A percentile compares a stretch with the other conserved stretches of the same genome.
These are phyloP conservation scores for Butorides virescens DNA, from an alignment of 2,113 vertebrate species.

Conservation along the genomic window DNA sequence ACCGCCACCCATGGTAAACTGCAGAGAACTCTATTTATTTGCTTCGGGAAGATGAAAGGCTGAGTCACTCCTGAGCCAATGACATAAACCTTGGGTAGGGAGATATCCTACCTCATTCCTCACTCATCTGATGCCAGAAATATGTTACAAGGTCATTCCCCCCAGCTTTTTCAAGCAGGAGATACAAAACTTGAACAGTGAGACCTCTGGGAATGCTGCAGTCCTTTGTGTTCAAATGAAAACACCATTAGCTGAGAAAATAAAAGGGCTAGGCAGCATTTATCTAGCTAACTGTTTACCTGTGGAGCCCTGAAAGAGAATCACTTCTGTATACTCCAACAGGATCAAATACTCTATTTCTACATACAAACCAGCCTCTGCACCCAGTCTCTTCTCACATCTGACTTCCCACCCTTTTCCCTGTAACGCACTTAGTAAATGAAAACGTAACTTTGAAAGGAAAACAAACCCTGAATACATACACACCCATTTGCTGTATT, in stretches of 20 bases:
- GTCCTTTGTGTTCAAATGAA: neutral
- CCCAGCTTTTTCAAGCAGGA: neutral
- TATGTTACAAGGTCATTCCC: neutral
- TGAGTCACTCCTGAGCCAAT: neutral
- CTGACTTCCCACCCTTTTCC: neutral
- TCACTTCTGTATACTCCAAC: neutral
- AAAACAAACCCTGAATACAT: neutral
- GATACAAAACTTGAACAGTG: neutral
- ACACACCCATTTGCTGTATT: neutral
- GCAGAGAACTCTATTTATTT: conserved; percentile 23
- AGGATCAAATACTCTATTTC: neutral
- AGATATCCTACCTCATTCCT: neutral
- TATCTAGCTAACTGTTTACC: neutral
- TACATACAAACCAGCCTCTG: neutral
- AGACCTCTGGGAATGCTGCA: neutral
- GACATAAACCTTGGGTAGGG: neutral
- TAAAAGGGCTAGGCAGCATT: neutral
- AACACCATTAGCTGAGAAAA: neutral
- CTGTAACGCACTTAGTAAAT: neutral
- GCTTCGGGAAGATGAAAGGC: neutral
- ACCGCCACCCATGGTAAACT: neutral
- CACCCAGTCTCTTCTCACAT: neutral
- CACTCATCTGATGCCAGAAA: conserved; percentile 40
- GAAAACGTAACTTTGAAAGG: neutral
- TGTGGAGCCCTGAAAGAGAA: neutral